A percentile compares a stretch with the other conserved stretches of the same genome.
Evolutionary conservation across 2,888 invertebrate genomes (phyloP).

Genomic region (Myopa tessellatipennis): DNA sequence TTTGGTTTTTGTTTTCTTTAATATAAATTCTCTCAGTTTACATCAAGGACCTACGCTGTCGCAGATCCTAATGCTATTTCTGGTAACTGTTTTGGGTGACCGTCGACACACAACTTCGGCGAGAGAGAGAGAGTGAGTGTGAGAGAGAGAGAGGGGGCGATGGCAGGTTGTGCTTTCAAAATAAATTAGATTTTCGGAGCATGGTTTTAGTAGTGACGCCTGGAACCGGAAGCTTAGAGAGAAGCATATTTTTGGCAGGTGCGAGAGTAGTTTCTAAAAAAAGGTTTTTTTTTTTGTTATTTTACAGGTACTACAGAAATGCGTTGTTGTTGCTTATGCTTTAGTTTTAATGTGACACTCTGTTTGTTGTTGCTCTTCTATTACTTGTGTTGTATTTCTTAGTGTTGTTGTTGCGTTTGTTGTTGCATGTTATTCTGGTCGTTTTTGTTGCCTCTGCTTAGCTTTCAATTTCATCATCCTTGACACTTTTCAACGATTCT

Average conservation of each 20-base stretch:
- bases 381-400: conserved; percentile 6
- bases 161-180: neutral
- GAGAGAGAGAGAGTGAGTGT: too few relatives aligned
- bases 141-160: neutral
- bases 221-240: neutral
- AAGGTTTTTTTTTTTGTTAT: too few relatives aligned
- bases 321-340: conserved; percentile 20
- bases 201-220: conserved; percentile 11
- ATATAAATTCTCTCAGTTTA: neutral
- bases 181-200: conserved; percentile 29
- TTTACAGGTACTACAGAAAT: neutral
- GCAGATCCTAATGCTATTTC: neutral
- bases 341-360: conserved; percentile 13
- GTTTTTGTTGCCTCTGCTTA: conserved; percentile 20
- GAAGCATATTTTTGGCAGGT: neutral
- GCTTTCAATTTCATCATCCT: conserved; percentile 27
- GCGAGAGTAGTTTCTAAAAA: too few relatives aligned
- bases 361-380: conserved; percentile 25
- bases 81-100: neutral
- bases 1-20: neutral
- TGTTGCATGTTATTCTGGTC: conserved; percentile 12
- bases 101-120: too few relatives aligned
- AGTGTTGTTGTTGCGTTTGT: conserved; percentile 24
- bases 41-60: neutral
- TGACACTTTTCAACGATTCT: conserved; percentile 23